Conservation (phyloP, 2,113 vertebrate species). For the Piaya cayana region DNA sequence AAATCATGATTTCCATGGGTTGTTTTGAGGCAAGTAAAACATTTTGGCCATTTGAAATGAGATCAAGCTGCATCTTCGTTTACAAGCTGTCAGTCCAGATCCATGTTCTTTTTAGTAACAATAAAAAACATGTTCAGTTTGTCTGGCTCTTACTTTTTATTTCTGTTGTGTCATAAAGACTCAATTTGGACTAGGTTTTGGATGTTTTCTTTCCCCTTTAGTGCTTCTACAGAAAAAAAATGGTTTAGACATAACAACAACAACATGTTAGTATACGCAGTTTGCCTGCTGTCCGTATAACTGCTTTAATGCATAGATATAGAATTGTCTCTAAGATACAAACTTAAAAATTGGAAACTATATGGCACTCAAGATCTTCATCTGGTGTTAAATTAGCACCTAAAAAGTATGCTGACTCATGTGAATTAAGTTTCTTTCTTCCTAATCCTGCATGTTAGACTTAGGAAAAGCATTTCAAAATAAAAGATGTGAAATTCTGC, state of each 20-base stretch:
- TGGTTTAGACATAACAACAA: constrained; percentile 8
- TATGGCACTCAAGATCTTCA: not conserved
- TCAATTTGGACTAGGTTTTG: constrained; percentile 24
- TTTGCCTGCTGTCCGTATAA: constrained; percentile 43
- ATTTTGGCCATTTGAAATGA: constrained; percentile 34
- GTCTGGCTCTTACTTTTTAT: constrained; percentile 30
- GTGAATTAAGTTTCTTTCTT: not conserved
- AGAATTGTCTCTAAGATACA: not conserved
- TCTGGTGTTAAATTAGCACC: not conserved
- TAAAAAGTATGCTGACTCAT: not conserved
- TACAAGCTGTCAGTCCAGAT: constrained; percentile 51
- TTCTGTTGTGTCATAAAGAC: constrained; percentile 31
- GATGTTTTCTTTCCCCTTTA: constrained; percentile 42
- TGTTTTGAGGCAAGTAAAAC: not conserved
- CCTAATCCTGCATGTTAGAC: not conserved
- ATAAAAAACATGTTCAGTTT: constrained; percentile 50
- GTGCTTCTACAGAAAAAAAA: not conserved
- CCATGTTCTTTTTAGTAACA: constrained; percentile 39
- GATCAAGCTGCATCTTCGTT: constrained; percentile 14
- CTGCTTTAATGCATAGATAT: not conserved
- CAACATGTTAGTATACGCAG: not conserved
- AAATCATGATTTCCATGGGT: not conserved
- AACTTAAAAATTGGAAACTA: not conserved
- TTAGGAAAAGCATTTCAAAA: not conserved
- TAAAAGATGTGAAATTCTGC: not conserved